Percentiles rank a stretch among this genome's conserved stretches.
These are phyloP conservation scores for Molanna angustata DNA, from an alignment of 2,888 invertebrate species.

Conservation along the genomic window DNA sequence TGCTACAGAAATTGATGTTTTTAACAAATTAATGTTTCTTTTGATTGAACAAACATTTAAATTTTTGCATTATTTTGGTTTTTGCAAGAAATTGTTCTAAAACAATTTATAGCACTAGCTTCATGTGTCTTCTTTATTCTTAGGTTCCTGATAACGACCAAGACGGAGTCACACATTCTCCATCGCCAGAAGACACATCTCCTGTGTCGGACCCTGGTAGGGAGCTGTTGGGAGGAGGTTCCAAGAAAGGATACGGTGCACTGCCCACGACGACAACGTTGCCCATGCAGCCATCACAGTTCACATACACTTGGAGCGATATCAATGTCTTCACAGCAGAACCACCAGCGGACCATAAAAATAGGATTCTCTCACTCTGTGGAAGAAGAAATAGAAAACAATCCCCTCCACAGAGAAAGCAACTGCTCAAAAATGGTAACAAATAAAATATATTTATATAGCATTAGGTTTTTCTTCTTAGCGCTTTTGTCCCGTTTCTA, in stretches of 20 bases:
- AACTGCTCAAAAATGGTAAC: slow-evolving; percentile 71
- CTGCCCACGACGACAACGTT: slow-evolving; percentile 6
- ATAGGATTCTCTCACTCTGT: slow-evolving; percentile 43
- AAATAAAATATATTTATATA: background rate
- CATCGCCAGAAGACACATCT: slow-evolving; percentile 34
- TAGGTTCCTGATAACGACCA: too few species aligned
- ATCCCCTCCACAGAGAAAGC: slow-evolving; percentile 58
- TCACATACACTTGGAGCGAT: slow-evolving; percentile 77
- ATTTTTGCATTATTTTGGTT: too few species aligned
- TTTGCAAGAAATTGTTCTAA: too few species aligned
- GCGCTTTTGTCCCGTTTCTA: too few species aligned
- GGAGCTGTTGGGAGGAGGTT: slow-evolving; percentile 31
- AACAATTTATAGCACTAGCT: too few species aligned
- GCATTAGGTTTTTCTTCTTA: too few species aligned
- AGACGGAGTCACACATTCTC: too few species aligned
- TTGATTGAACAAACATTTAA: too few species aligned
- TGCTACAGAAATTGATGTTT: too few species aligned
- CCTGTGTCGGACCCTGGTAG: slow-evolving; percentile 42
- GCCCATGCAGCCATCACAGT: slow-evolving; percentile 33
- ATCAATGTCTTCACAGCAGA: slow-evolving; percentile 72
- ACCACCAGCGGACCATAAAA: slow-evolving; percentile 46
- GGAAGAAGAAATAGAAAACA: slow-evolving; percentile 46
- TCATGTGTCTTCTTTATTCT: too few species aligned
- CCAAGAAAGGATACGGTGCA: slow-evolving; percentile 35
- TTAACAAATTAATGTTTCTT: too few species aligned